phyloP scores from a whole-genome alignment of 2,888 invertebrate genomes.

The Flabesymbios commensalis region DNA sequence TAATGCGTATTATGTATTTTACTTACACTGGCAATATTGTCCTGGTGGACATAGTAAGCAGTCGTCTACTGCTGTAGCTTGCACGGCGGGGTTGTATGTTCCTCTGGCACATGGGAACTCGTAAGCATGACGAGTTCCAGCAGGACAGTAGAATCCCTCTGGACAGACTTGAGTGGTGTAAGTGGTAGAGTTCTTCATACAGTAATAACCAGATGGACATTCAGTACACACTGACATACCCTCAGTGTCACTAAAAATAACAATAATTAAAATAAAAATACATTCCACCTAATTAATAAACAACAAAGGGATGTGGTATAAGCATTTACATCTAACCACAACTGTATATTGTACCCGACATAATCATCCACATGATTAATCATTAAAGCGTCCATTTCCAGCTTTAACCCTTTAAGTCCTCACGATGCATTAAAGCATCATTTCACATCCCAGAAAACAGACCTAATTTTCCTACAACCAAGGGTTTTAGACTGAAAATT shows the following conservation, averaged over 20 bases:
- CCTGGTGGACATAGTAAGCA: conserved; percentile 54
- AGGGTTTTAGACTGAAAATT: too few species aligned
- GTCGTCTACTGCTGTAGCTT: conserved; percentile 39
- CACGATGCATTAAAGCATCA: too few species aligned
- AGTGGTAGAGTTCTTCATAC: conserved; percentile 47
- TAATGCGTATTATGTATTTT: not conserved
- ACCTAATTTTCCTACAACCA: too few species aligned
- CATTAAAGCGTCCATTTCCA: too few species aligned
- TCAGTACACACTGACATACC: conserved; percentile 43
- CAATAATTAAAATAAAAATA: not conserved
- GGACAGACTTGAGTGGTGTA: conserved; percentile 48
- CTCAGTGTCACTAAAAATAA: conserved; percentile 40
- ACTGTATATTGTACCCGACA: too few species aligned
- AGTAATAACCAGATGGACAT: conserved; percentile 55
- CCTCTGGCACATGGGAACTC: conserved; percentile 51
- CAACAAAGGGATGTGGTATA: not conserved
- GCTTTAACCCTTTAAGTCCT: too few species aligned
- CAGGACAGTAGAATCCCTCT: conserved; percentile 53
- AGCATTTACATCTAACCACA: not conserved
- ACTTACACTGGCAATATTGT: conserved; percentile 52
- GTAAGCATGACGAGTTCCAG: conserved; percentile 43
- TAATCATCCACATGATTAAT: too few species aligned
- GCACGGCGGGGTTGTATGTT: conserved; percentile 50
- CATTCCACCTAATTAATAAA: not conserved
- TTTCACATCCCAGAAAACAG: too few species aligned